Evolutionary conservation across 2,113 vertebrate genomes (phyloP), one percentile per base, ranked within the genome.

Genomic region (Lycaon pictus): DNA sequence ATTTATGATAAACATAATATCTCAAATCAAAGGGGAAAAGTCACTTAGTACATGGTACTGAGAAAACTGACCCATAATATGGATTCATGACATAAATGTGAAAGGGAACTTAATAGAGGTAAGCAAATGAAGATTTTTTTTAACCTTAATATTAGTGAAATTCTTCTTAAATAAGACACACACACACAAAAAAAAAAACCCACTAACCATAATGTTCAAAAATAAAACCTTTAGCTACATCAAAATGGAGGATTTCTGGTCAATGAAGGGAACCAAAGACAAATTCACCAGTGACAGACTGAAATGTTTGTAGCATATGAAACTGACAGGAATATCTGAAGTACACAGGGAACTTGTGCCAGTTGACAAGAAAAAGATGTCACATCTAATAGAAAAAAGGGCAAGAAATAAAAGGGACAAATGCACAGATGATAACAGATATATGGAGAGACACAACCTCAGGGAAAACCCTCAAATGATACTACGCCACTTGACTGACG

Each of bases 271-370:
- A 89, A 60, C 58, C 60, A 93, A 84, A 53, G 69, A 53, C 76
- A 83, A 67, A 92, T 35, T 88, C 88, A n/a, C 56, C 29, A 77
- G 23, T 95, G 32, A 96, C 12, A 82, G 48, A 74, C 35, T 81
- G 25, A 91, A 96, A n/a, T 35, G 27, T 76, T 60, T 67, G 29
- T 35, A 51, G 16, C 29, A 72, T 25, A 51, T 25, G 23, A 89
- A 84, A 63, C 35, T 65, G 35, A 74, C 17, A 80, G 65, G 11
- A 67, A 86, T 95, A 82, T 58, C 81, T 74, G 67, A 76, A 81
- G 51, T 85, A 27, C 65, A 58, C 0, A 63, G 22, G 27, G 35
- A 72, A 16, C 22, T 19, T 22, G 16, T 96, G 62, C 20, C 63
- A 72, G 48, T 12, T 43, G 48, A 90, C 12, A 51, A 58, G 22